Conservation (phyloP, 2,113 vertebrate genomes). For the Athene noctua region DNA sequence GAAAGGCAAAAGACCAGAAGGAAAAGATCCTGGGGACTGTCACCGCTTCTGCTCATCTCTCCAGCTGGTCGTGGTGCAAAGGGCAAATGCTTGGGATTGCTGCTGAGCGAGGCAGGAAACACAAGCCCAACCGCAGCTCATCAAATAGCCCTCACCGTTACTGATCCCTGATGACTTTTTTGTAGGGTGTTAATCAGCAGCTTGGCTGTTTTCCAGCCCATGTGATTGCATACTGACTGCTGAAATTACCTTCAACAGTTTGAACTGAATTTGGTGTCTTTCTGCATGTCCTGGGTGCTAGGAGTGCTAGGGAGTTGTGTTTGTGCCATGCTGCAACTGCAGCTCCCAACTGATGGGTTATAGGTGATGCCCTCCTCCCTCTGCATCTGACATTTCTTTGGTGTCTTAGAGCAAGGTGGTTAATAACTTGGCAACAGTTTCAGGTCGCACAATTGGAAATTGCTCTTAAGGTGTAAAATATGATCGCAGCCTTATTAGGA, state of each 20-base stretch:
- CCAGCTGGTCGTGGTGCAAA: neutral
- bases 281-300: neutral
- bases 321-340: accelerated
- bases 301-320: neutral
- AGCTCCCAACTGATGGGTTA: neutral
- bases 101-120: accelerated
- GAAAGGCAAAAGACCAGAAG: neutral
- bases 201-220: neutral
- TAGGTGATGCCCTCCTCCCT: neutral
- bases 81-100: neutral
- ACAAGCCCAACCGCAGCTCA: neutral
- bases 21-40: neutral
- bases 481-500: neutral
- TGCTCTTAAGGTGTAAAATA: neutral
- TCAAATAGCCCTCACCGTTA: neutral
- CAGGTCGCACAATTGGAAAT: neutral
- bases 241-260: neutral
- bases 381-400: neutral
- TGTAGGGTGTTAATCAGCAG: neutral
- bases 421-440: neutral
- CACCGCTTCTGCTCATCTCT: neutral
- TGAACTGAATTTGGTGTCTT: neutral
- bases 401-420: neutral
- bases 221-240: neutral
- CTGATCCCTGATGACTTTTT: neutral